phyloP scores from a whole-genome alignment of 2,888 invertebrate species.

The Hypsopygia costalis region DNA sequence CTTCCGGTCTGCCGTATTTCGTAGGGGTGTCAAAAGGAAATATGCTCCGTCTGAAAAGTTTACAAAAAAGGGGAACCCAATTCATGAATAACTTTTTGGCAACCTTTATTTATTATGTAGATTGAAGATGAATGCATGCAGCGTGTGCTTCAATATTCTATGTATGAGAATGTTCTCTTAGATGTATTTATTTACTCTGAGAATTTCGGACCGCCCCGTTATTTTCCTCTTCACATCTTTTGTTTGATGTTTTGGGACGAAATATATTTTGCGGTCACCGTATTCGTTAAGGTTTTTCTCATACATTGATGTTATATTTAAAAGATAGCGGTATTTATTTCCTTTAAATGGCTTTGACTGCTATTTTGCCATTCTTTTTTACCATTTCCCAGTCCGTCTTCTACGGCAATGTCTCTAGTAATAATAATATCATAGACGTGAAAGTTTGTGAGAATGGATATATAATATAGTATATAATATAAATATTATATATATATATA shows the following conservation, averaged over 20 bases:
- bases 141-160: constrained; percentile 11
- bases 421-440: no score
- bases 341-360: constrained; percentile 3
- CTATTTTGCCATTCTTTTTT: no score
- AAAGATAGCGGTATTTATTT: constrained; percentile 7
- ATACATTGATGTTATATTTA: constrained; percentile 8
- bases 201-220: constrained; percentile 18
- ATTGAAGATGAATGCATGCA: constrained; percentile 20
- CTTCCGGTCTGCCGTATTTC: constrained; percentile 32
- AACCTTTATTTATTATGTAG: constrained; percentile 30
- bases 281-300: constrained; percentile 14
- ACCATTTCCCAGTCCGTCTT: no score
- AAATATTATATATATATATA: no score
- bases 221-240: constrained; percentile 24
- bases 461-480: no score
- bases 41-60: constrained; percentile 25
- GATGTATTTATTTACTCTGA: constrained; percentile 19
- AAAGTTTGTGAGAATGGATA: no score
- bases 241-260: constrained; percentile 25
- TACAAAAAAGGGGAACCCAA: constrained; percentile 28
- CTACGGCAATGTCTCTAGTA: no score
- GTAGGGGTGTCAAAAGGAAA: constrained; percentile 34
- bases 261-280: constrained; percentile 22
- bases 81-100: constrained; percentile 19
- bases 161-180: constrained; percentile 13